A percentile compares a stretch with the other conserved stretches of the same genome.
phyloP scores from a whole-genome alignment of 2,113 vertebrate species.

The Dolichallabes microphthalmus region DNA sequence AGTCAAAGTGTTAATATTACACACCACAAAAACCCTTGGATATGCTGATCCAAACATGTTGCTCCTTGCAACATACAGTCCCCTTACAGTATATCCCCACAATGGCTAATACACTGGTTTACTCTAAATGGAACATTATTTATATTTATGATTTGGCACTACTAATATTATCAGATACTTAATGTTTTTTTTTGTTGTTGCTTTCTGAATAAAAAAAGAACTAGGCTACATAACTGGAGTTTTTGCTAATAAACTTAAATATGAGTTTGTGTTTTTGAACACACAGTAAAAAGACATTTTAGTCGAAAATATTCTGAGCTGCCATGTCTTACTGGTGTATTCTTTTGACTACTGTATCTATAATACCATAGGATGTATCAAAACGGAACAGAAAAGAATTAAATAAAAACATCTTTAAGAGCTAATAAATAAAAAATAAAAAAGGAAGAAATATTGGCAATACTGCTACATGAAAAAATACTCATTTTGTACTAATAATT shows the following conservation, averaged over 20 bases:
- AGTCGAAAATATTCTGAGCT: background rate
- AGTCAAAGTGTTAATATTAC: conserved; percentile 45
- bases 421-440: too few relatives aligned
- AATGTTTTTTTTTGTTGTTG: background rate
- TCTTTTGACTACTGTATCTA: background rate
- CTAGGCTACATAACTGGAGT: background rate
- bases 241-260: background rate
- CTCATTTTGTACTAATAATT: too few relatives aligned
- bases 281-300: background rate
- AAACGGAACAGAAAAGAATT: background rate
- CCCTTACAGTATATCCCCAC: too few relatives aligned
- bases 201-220: background rate
- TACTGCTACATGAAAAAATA: too few relatives aligned
- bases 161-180: background rate
- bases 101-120: background rate
- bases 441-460: too few relatives aligned
- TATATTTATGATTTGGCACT: background rate
- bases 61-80: too few relatives aligned
- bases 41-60: background rate
- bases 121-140: background rate
- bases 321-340: too few relatives aligned
- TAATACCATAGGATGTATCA: too few relatives aligned
- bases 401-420: too few relatives aligned
- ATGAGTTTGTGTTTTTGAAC: background rate
- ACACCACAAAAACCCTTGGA: conserved; percentile 10